Base-by-base conservation (phyloP, 1,140 invertebrate genomes). In the Probaryconus sp. region DNA sequence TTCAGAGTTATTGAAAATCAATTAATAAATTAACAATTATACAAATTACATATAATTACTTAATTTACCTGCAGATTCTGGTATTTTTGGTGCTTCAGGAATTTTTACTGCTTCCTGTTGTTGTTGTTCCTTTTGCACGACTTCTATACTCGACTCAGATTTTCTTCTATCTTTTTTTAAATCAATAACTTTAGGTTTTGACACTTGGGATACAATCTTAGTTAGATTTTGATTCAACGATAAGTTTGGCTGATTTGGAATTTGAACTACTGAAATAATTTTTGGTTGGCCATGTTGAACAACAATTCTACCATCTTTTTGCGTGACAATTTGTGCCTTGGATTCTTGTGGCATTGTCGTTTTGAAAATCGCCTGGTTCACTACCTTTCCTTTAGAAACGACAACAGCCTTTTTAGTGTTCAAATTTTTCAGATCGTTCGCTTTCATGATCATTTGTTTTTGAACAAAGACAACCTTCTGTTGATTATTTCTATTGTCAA, bases 121-220 rank as follows among this genome's bases (percentile, higher is more conserved):
- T 9, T 31, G 20, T 31, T 28, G 3, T 50, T 84, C 81, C 37
- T 85, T 84, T 0, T 30, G 10, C n/a, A 43, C 0, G 18, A 16
- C 5, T 7, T 83, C 81, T 13, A 42, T 16, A 24, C n/a, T 16
- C 17, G 31, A 26, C 2, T 86, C 85, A 4, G 76, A 55, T 75
- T 86, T 87, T 38, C 79, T 81, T 38, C 81, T 82, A 20, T 88
- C 85, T 21, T 83, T 86, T 18, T 87, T 88, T 3, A 78, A 6
- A 24, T 88, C 86, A 1, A 35, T 10, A n/a, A 75, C 11, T 58
- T 84, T 85, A 1, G 67, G 20, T 56, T 86, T 88, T 14, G 73
- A 5, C 0, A 55, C 16, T 10, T 60, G 24, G 0, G 58, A 43
- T 21, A 61, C 2, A 6, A 38, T 35, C 20, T 61, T 67, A n/a